These are phyloP conservation scores for Aegotheles bennettii DNA, from an alignment of 2,113 vertebrate species.

Conservation along the genomic window DNA sequence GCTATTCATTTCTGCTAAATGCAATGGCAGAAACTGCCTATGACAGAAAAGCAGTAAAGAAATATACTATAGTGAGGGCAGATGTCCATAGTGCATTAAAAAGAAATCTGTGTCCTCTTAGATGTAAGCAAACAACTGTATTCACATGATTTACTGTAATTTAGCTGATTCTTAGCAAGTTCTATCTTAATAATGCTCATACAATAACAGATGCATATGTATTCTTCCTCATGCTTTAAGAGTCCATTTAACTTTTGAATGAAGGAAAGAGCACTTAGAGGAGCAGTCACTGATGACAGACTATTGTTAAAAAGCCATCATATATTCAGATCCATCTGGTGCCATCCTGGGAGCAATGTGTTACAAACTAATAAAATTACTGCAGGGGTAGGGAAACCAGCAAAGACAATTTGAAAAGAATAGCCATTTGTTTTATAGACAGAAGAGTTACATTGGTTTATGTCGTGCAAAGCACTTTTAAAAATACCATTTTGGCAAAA, in stretches of 20 bases:
- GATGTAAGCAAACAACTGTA: conserved; percentile 17
- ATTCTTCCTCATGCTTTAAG: conserved; percentile 47
- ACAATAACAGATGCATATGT: conserved; percentile 34
- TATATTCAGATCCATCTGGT: conserved; percentile 62
- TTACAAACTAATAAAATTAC: conserved; percentile 59
- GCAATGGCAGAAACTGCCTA: not conserved
- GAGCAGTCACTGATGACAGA: conserved; percentile 56
- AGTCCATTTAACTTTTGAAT: conserved; percentile 65
- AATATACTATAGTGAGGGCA: not conserved
- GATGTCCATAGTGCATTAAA: not conserved
- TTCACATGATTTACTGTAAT: not conserved
- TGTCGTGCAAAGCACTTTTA: not conserved
- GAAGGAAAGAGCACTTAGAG: conserved; percentile 59
- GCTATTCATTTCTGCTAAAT: not conserved
- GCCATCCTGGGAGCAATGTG: conserved; percentile 25
- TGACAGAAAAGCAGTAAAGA: not conserved
- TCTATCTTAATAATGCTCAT: conserved; percentile 23
- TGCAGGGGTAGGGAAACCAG: conserved; percentile 7
- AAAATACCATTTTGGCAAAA: not conserved
- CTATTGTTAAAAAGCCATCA: conserved; percentile 68
- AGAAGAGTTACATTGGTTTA: not conserved
- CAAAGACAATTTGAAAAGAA: not conserved
- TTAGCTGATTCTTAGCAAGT: conserved; percentile 9
- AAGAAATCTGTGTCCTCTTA: not conserved
- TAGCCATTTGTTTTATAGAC: conserved; percentile 6